Base-by-base conservation (phyloP, 2,797 vertebrate genomes). In the Coregonus suidteri region DNA sequence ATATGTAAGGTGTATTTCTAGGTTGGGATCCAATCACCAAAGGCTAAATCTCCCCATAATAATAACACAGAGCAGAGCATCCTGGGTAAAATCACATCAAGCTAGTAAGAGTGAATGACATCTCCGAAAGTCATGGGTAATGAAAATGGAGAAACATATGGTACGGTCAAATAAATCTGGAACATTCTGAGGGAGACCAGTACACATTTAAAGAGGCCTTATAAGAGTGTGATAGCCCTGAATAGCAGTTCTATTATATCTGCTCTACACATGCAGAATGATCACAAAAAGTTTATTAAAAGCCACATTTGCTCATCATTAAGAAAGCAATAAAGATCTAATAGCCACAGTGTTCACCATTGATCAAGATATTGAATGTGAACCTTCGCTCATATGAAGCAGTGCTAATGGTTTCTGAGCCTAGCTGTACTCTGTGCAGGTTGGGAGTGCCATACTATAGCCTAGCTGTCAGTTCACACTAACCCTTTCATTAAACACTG, bases 1-100 rank as follows among this genome's bases (percentile, higher is more conserved):
- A 82, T 35, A 79, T 64, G 3, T 31, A 64, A 71, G 56, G 16
- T 52, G 64, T 34, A 34, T 14, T 31, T 30, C 56, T 75, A 73
- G 66, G 77, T 82, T 83, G 70, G 74, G 31, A 56, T 51, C 64
- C 78, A 77, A 70, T 18, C 64, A 85, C 54, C 73, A 72, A 77
- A 16, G 4, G 7, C 34, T 52, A 71, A 37, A 41, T 20, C 69
- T 71, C 7, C 35, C 30, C 64, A 66, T 4, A 66, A 30, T 25
- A 31, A 66, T 30, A 66, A 62, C 56, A 20, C 56, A 62, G n/a
- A 18, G 18, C 56, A 62, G 16, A 62, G 16, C 56, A 62, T 15
- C 18, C 18, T n/a, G 56, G 52, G 52, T 53, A 53, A 53, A 53
- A 53, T 53, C 56, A 59, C n/a, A 20, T 15, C 25, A 65, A 30